A percentile compares a stretch with the other conserved stretches of the same genome.
phyloP scores from a whole-genome alignment of 2,113 vertebrate genomes.

The Laterallus jamaicensis region DNA sequence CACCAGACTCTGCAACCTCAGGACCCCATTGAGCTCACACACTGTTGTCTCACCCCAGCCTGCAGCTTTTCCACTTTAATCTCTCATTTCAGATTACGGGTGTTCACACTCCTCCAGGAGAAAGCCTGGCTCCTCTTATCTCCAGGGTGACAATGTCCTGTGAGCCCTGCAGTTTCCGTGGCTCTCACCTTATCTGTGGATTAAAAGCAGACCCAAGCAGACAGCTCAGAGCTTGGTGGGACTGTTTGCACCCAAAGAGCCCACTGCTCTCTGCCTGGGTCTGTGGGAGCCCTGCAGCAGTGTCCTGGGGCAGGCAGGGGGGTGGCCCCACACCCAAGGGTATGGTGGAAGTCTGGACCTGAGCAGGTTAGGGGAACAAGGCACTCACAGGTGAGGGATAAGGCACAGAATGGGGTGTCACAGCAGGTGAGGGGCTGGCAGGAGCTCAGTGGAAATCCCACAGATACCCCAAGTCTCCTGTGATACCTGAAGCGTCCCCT shows the following conservation, averaged over 20 bases:
- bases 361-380: neutral
- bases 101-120: neutral
- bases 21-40: neutral
- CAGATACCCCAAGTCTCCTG: neutral
- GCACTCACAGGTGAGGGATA: fast-evolving
- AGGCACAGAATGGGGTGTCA: neutral
- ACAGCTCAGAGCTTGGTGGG: fast-evolving
- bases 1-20: neutral
- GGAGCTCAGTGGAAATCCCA: neutral
- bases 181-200: neutral
- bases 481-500: neutral
- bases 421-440: neutral
- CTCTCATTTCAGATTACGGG: neutral
- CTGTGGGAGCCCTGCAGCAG: fast-evolving
- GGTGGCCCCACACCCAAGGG: neutral
- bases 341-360: neutral
- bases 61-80: neutral
- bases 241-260: neutral
- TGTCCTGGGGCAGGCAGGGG: neutral
- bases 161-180: neutral
- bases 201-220: neutral
- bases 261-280: fast-evolving
- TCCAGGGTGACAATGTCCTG: neutral
- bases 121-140: neutral
- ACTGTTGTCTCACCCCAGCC: neutral